Base-by-base conservation (phyloP, 2,797 vertebrate genomes). In the Gambelia wislizenii region DNA sequence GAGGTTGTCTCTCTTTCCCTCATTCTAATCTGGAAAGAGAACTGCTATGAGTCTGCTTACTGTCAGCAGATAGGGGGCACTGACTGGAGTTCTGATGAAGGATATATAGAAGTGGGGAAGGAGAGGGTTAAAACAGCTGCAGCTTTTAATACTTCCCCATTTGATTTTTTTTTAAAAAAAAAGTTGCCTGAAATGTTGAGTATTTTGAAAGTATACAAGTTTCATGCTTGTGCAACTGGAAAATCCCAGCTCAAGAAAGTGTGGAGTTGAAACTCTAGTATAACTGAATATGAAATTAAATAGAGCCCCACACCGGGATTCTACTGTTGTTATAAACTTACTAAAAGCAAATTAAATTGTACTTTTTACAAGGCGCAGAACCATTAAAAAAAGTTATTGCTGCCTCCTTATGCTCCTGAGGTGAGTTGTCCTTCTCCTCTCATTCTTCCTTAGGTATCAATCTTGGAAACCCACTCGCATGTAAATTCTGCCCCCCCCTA, bases 401-500 rank as follows among this genome's bases (percentile, higher is more conserved):
- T 92, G 0, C 44, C 94, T 95, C 88, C 52, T 59, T 87, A 20
- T 75, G 16, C 81, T 94, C 94, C 90, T 92, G 56, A 90, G 74
- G 6, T 82, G 89, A 88, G 44, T 6, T 93, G 86, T 91, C 27
- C 47, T 87, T 52, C 77, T 79, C 89, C n/a, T 91, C 83, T 64
- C 87, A 89, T 90, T 93, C 84, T 94, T 92, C n/a, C 64, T 76
- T 90, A 47, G 87, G 42, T 86, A 93, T 90, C 86, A 91, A 33
- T 92, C 90, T 80, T 72, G 36, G 82, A 92, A 95, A 81, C 83
- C n/a, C 93, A 90, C 90, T 59, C 42, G 92, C 25, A 91, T 88
- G 89, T 87, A 95, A 93, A 93, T 93, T 95, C 44, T 85, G 56
- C 93, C 94, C 90, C 18, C 13, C 39, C 33, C 86, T 89, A 42